Evolutionary conservation across 2,113 vertebrate genomes (phyloP), one percentile per base, ranked within the genome.

Genomic region (Sula dactylatra): DNA sequence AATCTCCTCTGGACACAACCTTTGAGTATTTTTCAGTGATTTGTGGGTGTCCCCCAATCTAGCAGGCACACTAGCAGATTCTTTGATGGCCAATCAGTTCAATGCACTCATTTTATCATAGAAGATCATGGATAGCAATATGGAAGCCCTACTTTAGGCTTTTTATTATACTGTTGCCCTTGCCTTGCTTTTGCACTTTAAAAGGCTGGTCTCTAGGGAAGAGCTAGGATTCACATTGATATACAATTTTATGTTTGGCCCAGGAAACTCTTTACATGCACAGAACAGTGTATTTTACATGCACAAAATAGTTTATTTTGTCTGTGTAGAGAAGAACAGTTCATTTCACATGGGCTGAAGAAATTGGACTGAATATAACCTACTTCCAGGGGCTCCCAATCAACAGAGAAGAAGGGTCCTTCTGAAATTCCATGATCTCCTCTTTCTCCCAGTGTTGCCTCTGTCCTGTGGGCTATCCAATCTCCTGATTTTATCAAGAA

Each of bases 401-500:
- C 76, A 49, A 54, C 34, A 26, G 47, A 42, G 31, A 8, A 42
- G 34, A 45, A 44, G 6, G 7, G 6, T 34, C 11, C 52, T 38
- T 31, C 61, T 52, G 44, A 82, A 25, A 38, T 36, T 44, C 40
- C 15, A 18, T 0, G 2, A 9, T 19, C 19, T 50, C 36, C 11
- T 49, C n/a, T 86, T 82, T 29, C 47, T 65, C 55, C 13, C 29
- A 10, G 25, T 34, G 14, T 5, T 58, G 5, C 0, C 76, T 54
- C 34, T 34, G 16, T 42, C n/a, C 4, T 3, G 36, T 7, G 31
- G 16, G 42, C 36, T 55, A 50, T 58, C 26, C 0, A 0, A 11
- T 77, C 32, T 55, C 40, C 18, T 4, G 24, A 50, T 56, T 59
- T 36, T 44, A 38, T 3, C 21, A 2, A 15, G 19, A 45, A 79